Evolutionary conservation across 2,888 invertebrate species (phyloP).

Genomic region (Lagria hirta): DNA sequence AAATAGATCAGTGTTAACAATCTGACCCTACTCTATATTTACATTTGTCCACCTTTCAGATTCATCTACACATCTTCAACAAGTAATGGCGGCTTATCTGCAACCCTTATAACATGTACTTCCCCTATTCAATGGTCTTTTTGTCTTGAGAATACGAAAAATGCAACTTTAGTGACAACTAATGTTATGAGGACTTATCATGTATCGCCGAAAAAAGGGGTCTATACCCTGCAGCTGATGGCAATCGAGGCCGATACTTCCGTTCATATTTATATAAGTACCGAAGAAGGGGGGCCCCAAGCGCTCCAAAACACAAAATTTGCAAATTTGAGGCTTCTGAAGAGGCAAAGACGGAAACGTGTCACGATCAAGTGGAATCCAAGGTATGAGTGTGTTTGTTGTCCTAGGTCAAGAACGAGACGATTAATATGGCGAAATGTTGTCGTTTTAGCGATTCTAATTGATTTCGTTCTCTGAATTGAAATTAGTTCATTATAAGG

Average conservation of each 20-base stretch:
- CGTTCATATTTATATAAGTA: conserved; percentile 50
- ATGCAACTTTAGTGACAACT: conserved; percentile 8
- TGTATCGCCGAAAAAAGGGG: conserved; percentile 26
- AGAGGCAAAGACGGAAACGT: conserved; percentile 41
- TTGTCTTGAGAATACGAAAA: conserved; percentile 26
- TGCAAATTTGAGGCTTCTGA: conserved; percentile 41
- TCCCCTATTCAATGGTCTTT: conserved; percentile 39
- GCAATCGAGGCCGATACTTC: conserved; percentile 39
- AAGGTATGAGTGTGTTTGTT: conserved; percentile 39
- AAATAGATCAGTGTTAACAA: background rate
- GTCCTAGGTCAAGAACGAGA: conserved; percentile 20
- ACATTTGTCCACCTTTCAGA: conserved; percentile 24
- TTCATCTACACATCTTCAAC: conserved; percentile 35
- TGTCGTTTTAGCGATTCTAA: conserved; percentile 36
- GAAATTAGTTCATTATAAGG: conserved; percentile 35
- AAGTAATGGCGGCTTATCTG: conserved; percentile 32
- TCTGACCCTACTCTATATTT: background rate
- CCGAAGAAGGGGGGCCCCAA: conserved; percentile 49
- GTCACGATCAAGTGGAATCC: conserved; percentile 49
- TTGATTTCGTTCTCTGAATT: conserved; percentile 36
- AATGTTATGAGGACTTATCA: conserved; percentile 34
- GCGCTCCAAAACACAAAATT: conserved; percentile 36
- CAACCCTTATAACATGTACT: conserved; percentile 39
- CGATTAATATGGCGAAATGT: conserved; percentile 25
- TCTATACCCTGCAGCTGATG: conserved; percentile 34